A percentile compares a stretch with the other conserved stretches of the same genome.
Evolutionary conservation across 2,797 vertebrate species (phyloP).

Genomic region (Morelia viridis): DNA sequence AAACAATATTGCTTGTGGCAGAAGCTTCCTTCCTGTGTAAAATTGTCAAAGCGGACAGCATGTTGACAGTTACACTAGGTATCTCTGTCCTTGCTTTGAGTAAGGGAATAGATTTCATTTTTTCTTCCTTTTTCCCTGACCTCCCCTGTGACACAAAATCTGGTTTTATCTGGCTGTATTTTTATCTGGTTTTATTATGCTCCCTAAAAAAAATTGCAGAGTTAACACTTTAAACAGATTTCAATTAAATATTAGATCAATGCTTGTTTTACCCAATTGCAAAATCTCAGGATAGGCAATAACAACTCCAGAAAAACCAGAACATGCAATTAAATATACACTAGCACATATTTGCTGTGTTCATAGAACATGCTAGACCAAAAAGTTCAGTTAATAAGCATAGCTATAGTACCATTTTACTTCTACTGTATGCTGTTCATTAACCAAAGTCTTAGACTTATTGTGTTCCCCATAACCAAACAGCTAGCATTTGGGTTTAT

Average conservation of each 20-base stretch:
- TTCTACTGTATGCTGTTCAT: background rate
- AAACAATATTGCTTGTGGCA: background rate
- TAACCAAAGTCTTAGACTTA: background rate
- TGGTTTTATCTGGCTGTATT: background rate
- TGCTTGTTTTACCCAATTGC: background rate
- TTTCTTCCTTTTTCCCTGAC: background rate
- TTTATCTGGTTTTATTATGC: background rate
- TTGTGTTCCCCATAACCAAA: background rate
- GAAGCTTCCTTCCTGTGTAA: background rate
- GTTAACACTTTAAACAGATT: background rate
- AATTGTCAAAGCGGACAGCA: background rate
- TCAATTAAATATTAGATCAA: background rate
- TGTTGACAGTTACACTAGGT: background rate
- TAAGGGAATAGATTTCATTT: background rate
- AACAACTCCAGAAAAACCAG: background rate
- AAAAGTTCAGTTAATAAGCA: background rate
- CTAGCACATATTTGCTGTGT: background rate
- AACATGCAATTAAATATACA: background rate
- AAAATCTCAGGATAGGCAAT: background rate
- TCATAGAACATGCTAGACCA: background rate
- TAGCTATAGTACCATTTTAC: background rate
- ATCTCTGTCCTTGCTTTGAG: background rate
- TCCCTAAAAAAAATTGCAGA: background rate
- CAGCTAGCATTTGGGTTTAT: background rate
- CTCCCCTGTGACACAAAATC: background rate